Conservation (phyloP, 2,888 invertebrate species). For the Papilio protenor region DNA sequence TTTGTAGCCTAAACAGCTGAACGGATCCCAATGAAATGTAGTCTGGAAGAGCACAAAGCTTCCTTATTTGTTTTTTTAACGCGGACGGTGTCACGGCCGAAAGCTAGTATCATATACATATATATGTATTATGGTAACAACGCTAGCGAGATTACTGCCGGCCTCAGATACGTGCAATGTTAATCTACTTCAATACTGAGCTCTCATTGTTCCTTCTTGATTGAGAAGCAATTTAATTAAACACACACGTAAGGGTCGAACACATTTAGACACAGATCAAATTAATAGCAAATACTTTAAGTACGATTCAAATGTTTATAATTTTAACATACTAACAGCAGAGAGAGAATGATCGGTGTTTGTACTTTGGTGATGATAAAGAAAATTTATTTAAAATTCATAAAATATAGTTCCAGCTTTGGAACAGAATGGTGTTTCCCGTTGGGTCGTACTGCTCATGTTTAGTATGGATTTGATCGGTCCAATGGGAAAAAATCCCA, state of each 20-base stretch:
- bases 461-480: too few species aligned
- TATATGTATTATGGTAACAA: background rate
- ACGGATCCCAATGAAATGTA: too few species aligned
- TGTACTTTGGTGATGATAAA: background rate
- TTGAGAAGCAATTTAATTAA: constrained; percentile 17
- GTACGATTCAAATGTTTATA: background rate
- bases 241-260: background rate
- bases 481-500: too few species aligned
- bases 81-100: too few species aligned
- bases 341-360: too few species aligned
- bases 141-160: background rate
- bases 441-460: too few species aligned
- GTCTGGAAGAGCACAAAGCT: too few species aligned
- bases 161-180: background rate
- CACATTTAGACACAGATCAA: background rate
- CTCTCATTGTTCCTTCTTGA: background rate
- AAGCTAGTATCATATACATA: background rate
- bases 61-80: too few species aligned
- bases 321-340: too few species aligned
- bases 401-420: background rate
- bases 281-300: background rate
- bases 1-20: too few species aligned
- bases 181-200: constrained; percentile 15
- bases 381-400: too few species aligned
- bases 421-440: background rate